These are phyloP conservation scores for Dasyurus viverrinus DNA, from an alignment of 2,113 vertebrate genomes.

Conservation along the genomic window DNA sequence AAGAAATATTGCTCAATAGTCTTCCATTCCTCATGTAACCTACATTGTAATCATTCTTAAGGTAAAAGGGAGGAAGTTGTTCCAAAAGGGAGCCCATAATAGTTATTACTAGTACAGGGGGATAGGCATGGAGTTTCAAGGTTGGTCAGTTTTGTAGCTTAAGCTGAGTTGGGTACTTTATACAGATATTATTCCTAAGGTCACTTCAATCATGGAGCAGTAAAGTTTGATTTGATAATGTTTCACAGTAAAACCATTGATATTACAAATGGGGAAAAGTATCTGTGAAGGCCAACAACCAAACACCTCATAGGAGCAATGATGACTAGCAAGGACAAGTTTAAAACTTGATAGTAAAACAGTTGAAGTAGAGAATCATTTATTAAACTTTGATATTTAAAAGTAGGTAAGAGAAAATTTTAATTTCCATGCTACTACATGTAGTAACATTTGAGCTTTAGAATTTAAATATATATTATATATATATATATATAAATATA, in stretches of 20 bases:
- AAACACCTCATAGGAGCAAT: not conserved
- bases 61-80: not conserved
- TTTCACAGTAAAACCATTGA: not conserved
- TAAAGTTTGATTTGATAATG: not conserved
- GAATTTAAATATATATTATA: no score
- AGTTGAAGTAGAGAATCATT: not conserved
- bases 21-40: not conserved
- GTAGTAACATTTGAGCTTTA: not conserved
- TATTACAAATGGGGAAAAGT: not conserved
- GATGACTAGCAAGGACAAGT: rapidly evolving
- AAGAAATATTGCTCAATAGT: not conserved
- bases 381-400: constrained; percentile 9
- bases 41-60: not conserved
- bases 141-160: not conserved
- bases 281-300: not conserved
- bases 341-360: not conserved
- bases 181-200: not conserved
- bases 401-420: not conserved
- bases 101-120: not conserved
- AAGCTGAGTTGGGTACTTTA: not conserved
- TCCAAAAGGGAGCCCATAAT: not conserved
- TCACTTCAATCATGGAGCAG: constrained; percentile 27
- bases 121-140: not conserved
- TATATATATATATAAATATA: not conserved
- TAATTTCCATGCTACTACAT: constrained; percentile 9